A percentile compares a stretch with the other conserved stretches of the same genome.
Conservation (phyloP, 2,113 vertebrate species). For the Bubo scandiacus region DNA sequence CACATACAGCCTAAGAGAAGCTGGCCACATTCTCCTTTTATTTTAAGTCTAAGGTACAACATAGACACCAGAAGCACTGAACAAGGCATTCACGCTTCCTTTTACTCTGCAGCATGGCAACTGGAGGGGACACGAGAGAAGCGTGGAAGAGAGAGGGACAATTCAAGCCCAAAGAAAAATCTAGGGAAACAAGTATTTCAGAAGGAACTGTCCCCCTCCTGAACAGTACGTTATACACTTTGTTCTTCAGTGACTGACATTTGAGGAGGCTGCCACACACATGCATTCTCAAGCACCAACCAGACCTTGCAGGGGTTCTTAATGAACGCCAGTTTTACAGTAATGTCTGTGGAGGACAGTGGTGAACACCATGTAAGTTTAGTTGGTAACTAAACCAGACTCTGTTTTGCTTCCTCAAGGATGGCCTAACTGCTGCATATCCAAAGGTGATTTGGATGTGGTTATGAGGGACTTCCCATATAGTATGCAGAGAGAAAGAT, state of each 20-base stretch:
- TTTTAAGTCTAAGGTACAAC: constrained; percentile 17
- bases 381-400: not conserved
- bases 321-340: not conserved
- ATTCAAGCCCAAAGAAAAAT: not conserved
- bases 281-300: not conserved
- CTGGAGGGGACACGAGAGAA: not conserved
- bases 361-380: not conserved
- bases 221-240: not conserved
- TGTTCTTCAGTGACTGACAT: not conserved
- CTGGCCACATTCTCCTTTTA: constrained; percentile 28
- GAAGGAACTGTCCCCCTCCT: not conserved
- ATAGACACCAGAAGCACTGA: not conserved
- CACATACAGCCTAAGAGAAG: not conserved
- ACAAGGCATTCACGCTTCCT: not conserved
- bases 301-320: not conserved
- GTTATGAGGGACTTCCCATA: not conserved
- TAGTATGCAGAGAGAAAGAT: not conserved
- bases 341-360: not conserved
- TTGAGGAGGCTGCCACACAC: not conserved
- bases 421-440: not conserved
- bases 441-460: not conserved
- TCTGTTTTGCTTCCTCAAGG: not conserved
- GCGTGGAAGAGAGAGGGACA: not conserved
- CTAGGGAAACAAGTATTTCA: not conserved
- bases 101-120: not conserved